Base-by-base conservation (phyloP, 2,888 invertebrate genomes). In the Eupithecia subumbrata region DNA sequence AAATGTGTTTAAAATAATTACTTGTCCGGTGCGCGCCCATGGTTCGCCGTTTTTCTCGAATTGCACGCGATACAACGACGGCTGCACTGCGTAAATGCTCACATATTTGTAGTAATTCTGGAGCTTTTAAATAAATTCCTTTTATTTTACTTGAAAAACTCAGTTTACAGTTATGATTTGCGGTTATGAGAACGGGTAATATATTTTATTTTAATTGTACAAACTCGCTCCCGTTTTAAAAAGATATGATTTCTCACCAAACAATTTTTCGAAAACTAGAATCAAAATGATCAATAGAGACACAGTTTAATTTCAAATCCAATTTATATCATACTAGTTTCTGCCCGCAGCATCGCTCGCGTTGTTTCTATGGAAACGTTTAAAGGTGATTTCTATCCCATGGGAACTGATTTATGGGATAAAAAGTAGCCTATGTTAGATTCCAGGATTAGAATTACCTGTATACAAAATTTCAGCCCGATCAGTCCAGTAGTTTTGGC, bases 1-100 rank as follows among this genome's bases (percentile, higher is more conserved):
- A 94, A 95, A 94, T 92, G 94, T 93, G 88, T 94, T 95, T 95
- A 95, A 94, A 94, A 94, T 95, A 95, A 95, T 95, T 94, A 93
- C 88, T 87, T 87, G 88, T 86, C 88, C 90, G 87, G 89, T 90
- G 93, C 87, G 89, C 88, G 88, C 90, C 86, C 92, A 90, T 92
- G 90, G 89, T 89, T 87, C 86, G 69, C 66, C 84, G 89, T 89
- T 88, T 91, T 91, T 89, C 89, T 89, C 84, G 88, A 90, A 92
- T 91, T 90, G 93, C 94, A 93, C 93, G 94, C 94, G 89, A 94
- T 91, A 88, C 85, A 88, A 86, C 83, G 87, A 85, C 87, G 86
- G 86, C 87, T 87, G 89, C 89, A 90, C 90, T 89, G 90, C 87
- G 90, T 92, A 93, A 94, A 94, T 93, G 94, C 94, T 93, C 91